A percentile compares a stretch with the other conserved stretches of the same genome.
These are phyloP conservation scores for Nothocercus julius DNA, from an alignment of 2,113 vertebrate species.

Conservation along the genomic window DNA sequence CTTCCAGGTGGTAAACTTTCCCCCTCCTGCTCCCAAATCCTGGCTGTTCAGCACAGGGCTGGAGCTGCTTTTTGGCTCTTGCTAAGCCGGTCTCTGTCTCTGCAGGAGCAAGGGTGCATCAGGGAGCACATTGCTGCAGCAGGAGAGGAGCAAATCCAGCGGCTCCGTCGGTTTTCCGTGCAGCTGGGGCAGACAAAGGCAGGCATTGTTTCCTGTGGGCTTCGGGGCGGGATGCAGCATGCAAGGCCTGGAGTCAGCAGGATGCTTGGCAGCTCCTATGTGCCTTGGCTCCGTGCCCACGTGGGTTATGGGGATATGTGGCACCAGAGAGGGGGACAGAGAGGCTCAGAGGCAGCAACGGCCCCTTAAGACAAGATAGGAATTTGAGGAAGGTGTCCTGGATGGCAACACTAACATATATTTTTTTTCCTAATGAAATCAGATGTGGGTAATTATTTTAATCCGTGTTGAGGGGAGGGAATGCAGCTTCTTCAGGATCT, in stretches of 20 bases:
- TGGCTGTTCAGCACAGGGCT: too few species aligned
- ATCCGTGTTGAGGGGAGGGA: constrained; percentile 27
- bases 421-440: neutral
- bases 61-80: neutral
- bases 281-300: neutral
- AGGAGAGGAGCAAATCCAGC: neutral
- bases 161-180: neutral
- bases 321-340: neutral
- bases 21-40: neutral
- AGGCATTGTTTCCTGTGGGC: too few species aligned
- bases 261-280: too few species aligned
- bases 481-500: neutral
- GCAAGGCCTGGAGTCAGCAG: neutral
- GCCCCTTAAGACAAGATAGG: neutral
- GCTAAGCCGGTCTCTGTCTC: neutral
- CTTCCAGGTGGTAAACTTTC: neutral
- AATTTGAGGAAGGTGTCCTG: neutral
- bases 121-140: neutral
- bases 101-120: neutral
- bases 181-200: neutral
- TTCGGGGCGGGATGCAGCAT: neutral
- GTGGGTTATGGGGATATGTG: neutral
- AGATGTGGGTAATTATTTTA: constrained; percentile 24
- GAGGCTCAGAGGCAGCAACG: neutral
- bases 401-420: accelerated